Conservation (phyloP, 2,888 invertebrate genomes). For the Trissolcus brochymenae region DNA sequence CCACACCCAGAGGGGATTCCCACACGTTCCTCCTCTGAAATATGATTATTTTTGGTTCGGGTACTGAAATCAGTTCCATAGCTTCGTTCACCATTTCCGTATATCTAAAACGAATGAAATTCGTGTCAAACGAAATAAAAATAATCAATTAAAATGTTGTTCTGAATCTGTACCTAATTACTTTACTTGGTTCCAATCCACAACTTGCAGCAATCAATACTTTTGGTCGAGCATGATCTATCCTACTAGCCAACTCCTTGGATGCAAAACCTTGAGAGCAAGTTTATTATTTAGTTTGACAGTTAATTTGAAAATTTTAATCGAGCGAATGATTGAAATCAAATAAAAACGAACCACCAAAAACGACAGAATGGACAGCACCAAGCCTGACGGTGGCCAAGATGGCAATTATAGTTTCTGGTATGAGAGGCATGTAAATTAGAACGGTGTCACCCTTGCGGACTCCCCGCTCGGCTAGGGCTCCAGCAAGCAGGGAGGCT, state of each 20-base stretch:
- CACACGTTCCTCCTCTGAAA: slow-evolving; percentile 86
- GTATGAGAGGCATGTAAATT: slow-evolving; percentile 96
- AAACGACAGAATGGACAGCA: slow-evolving; percentile 95
- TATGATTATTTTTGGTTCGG: slow-evolving; percentile 89
- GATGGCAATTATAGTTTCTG: slow-evolving; percentile 93
- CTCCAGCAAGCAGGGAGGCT: slow-evolving; percentile 89
- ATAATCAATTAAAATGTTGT: neutral
- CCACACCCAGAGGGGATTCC: slow-evolving; percentile 80
- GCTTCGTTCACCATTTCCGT: slow-evolving; percentile 90
- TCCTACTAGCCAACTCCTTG: slow-evolving; percentile 88
- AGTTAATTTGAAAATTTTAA: too few relatives aligned
- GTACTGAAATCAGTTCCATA: slow-evolving; percentile 81
- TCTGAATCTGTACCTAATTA: too few relatives aligned
- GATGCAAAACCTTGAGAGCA: slow-evolving; percentile 97
- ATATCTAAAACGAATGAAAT: slow-evolving; percentile 80
- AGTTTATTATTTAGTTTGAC: too few relatives aligned
- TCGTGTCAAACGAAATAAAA: too few relatives aligned
- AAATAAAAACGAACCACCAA: slow-evolving; percentile 88
- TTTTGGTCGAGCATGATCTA: slow-evolving; percentile 92
- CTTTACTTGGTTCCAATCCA: slow-evolving; percentile 91
- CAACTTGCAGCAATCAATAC: slow-evolving; percentile 93
- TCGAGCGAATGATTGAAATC: too few relatives aligned
- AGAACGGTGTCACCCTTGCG: slow-evolving; percentile 89
- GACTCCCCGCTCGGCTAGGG: slow-evolving; percentile 86
- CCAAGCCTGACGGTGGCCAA: slow-evolving; percentile 91